Evolutionary conservation across 2,113 vertebrate genomes (phyloP), one percentile per base, ranked within the genome.

Genomic region (Crotalus horridus): DNA sequence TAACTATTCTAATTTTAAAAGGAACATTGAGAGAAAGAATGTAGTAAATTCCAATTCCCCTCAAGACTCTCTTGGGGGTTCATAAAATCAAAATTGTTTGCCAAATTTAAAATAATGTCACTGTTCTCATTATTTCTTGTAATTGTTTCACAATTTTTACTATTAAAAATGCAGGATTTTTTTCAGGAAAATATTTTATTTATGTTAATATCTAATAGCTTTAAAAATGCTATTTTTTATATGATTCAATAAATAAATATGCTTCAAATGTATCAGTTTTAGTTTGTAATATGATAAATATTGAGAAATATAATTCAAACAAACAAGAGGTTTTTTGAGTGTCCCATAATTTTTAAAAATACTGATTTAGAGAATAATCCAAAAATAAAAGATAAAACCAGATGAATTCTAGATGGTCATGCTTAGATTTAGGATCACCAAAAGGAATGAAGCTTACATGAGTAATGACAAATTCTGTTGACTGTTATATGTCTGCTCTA

Each of bases 1-100:
- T 58, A 51, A 51, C 11, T 88, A 90, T 94, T 39, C 85, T 89
- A 91, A 85, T 95, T 95, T 86, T 93, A 93, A 92, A 95, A 91
- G 10, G 53, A 61, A 21, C 43, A 24, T 54, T n/a, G 85, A 29
- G 90, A 94, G 21, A 26, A 94, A 90, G 91, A 95, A 93, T n/a
- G 85, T 89, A 85, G 91, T 94, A 33, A 94, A 58, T 93, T 94
- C 88, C 92, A 94, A 89, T 87, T 39, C 55, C 39, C 3, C 17
- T 29, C 4, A 69, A 69, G 26, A 69, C 3, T 29, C 64, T 74
- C 69, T 81, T 33, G 20, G 33, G 33, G 17, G 2, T 39, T 8
- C 33, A 39, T 20, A 81, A 81, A 81, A 81, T 39, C 64, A 74
- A 74, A 33, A 74, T n/a, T 74, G 39, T 81, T 81, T 81, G 17